Base-by-base conservation (phyloP, 2,113 vertebrate genomes). In the Cichladusa arquata region DNA sequence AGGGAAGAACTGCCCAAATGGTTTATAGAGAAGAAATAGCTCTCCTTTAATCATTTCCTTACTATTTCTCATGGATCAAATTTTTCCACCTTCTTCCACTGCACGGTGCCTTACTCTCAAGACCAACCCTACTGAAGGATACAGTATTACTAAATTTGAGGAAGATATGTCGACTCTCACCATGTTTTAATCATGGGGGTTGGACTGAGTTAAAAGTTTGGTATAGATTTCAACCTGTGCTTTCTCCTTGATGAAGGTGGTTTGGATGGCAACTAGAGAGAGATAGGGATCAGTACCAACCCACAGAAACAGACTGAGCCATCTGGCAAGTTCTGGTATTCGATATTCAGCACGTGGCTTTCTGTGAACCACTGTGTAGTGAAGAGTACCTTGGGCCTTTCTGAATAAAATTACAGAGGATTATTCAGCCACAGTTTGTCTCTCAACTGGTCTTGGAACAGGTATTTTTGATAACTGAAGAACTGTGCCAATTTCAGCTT, bases 401-500 rank as follows among this genome's bases (percentile, higher is more conserved):
- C 61, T 62, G 73, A 92, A 76, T 65, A 72, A 90, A 81, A 87
- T 72, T 60, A 76, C 86, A 84, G 91, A 92, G 71, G 44, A 26
- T 26, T 65, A 65, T 82, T 97, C 91, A 96, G 54, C 36, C 60
- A 79, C 2, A 44, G 40, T 56, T 93, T 90, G 29, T 56, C 24
- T 95, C 73, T 92, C 66, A 80, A 14, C 48, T 12, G 3, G 38
- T 72, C 69, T 76, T 81, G 44, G 61, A 95, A 84, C 26, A 65
- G 60, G 26, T 57, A 91, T 34, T 48, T 93, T 95, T 90, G 69
- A 66, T 57, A 97, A 86, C 73, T 47, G 72, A 76, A 91, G 44
- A 95, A 91, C 61, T 79, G 53, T 79, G 53, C 65, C 77, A 82
- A n/a, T 74, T 40, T 56, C 87, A 90, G 80, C 40, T 87, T 57